Base-by-base conservation (phyloP, 2,888 invertebrate species). In the Drosophila tanythrix region DNA sequence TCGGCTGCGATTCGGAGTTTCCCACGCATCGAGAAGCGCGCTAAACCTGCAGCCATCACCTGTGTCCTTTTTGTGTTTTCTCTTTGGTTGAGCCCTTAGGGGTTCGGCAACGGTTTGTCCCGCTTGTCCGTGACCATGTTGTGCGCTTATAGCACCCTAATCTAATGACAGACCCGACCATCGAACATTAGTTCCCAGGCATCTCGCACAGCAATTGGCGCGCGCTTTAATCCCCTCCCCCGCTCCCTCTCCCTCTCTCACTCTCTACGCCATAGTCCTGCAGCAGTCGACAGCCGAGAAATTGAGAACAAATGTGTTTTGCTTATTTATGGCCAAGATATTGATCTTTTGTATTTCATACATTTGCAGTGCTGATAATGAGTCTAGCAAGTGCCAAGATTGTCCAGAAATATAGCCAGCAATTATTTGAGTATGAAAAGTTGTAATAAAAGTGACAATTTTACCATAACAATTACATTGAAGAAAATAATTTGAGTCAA, bases 21-120 rank as follows among this genome's bases (percentile, higher is more conserved):
- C 80, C 80, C 80, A 80, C 80, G 80, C 74, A 67, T 36, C 33
- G 25, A 65, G 70, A 74, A 82, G 81, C 74, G 76, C 71, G 82
- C 82, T 67, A 70, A 72, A 72, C 81, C 79, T 81, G 82, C 82
- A 67, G 82, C 76, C 79, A 68, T 65, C 80, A 81, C 71, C 80
- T 77, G 80, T 70, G 70, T 66, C 73, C 65, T 61, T 70, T 66
- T 53, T 46, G 4, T 27, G 27, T 5, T 13, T 29, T 51, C 29
- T 6, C 38, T 27, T 13, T 40, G 3, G 46, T 21, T 36, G 18
- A 29, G 11, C 1, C 56, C 51, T 57, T 38, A 43, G 46, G 21
- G 31, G 11, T 64, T 38, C 31, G 3, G 36, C 52, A 43, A 2
- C 27, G 56, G 70, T 67, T 70, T 58, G 35, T 27, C 57, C 56